phyloP scores from a whole-genome alignment of 2,113 vertebrate genomes.

The Pan paniscus region DNA sequence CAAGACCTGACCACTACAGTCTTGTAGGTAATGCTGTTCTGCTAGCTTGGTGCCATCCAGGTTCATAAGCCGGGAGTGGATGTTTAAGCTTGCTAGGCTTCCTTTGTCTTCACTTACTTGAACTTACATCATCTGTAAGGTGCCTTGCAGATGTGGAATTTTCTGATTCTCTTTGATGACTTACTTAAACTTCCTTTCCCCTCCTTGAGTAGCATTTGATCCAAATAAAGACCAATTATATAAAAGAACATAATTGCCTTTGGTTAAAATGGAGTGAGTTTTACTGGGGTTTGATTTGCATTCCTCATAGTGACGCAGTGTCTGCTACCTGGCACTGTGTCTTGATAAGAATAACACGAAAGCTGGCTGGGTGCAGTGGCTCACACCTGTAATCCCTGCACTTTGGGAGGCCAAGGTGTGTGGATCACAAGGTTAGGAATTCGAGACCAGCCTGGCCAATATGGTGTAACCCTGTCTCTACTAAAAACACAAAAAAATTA shows the following conservation, averaged over 20 bases:
- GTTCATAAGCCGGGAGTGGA: not conserved
- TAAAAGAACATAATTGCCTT: not conserved
- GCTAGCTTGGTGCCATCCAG: not conserved
- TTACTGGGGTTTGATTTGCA: not conserved
- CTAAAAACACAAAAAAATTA: too few relatives aligned
- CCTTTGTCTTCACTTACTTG: not conserved
- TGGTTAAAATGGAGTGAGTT: not conserved
- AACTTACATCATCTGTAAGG: not conserved
- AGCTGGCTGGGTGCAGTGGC: too few relatives aligned
- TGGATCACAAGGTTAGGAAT: too few relatives aligned
- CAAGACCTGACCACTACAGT: too few relatives aligned
- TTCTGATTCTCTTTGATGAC: not conserved
- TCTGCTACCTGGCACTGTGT: not conserved
- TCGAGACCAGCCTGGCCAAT: too few relatives aligned
- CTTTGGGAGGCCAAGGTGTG: too few relatives aligned
- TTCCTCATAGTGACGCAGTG: not conserved
- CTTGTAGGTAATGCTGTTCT: not conserved
- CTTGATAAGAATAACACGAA: not conserved
- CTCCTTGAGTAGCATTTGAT: not conserved
- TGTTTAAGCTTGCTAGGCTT: not conserved
- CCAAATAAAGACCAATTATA: not conserved
- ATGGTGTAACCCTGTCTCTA: too few relatives aligned
- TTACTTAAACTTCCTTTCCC: not conserved
- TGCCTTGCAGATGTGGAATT: not conserved
- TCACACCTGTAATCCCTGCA: too few relatives aligned